These are phyloP conservation scores for Cyprinodon brontotheroides DNA, from an alignment of 2,113 vertebrate genomes.

Conservation along the genomic window DNA sequence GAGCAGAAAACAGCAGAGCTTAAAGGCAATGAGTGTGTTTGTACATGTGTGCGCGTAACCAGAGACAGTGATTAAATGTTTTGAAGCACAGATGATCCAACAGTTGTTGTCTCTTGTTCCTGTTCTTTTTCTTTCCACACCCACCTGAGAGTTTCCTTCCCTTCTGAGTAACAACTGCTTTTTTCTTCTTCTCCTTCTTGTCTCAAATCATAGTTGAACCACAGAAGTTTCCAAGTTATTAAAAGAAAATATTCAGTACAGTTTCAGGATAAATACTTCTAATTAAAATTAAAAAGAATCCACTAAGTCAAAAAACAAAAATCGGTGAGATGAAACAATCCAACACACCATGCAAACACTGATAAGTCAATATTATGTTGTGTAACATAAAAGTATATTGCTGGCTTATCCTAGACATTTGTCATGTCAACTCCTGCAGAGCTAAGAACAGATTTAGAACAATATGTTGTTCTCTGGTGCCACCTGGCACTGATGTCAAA, in stretches of 20 bases:
- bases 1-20: slow-evolving; percentile 57
- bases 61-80: slow-evolving; percentile 77
- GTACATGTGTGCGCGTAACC: slow-evolving; percentile 61
- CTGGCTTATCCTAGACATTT: slow-evolving; percentile 7
- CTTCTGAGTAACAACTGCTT: slow-evolving; percentile 42
- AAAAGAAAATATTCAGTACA: slow-evolving; percentile 6
- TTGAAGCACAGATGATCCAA: slow-evolving; percentile 77
- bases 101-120: slow-evolving; percentile 72
- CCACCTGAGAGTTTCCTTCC: slow-evolving; percentile 34
- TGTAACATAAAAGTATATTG: slow-evolving; percentile 28
- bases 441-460: slow-evolving; percentile 8
- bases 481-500: slow-evolving; percentile 51
- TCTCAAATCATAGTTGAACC: slow-evolving; percentile 71
- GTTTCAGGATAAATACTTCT: neutral
- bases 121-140: slow-evolving; percentile 25
- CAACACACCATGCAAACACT: neutral
- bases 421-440: slow-evolving; percentile 10
- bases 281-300: slow-evolving; percentile 2
- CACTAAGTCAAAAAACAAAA: slow-evolving; percentile 11
- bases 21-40: slow-evolving; percentile 49
- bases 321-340: slow-evolving; percentile 28
- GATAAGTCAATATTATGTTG: slow-evolving; percentile 2
- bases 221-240: slow-evolving; percentile 48
- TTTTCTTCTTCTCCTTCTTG: slow-evolving; percentile 47
- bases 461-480: slow-evolving; percentile 42